Evolutionary conservation across 1,140 invertebrate species (phyloP).

Genomic region (Stegodyphus dumicola): DNA sequence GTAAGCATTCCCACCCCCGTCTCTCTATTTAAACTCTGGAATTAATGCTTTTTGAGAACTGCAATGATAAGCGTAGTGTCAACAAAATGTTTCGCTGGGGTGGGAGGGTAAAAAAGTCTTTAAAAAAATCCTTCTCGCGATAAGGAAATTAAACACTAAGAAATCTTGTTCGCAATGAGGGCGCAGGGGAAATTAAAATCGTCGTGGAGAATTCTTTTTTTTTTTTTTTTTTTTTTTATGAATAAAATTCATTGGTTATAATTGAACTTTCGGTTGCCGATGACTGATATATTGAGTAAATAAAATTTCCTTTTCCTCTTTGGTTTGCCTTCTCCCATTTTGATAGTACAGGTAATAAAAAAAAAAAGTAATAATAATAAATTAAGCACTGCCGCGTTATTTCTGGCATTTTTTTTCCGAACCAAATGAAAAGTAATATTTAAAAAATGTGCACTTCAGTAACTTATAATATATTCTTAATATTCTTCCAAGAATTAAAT

Average conservation of each 20-base stretch:
- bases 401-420: no score
- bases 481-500: no score
- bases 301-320: constrained; percentile 8
- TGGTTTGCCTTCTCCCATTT: background rate
- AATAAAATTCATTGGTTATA: constrained; percentile 12
- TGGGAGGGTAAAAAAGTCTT: constrained; percentile 8
- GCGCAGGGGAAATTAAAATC: constrained; percentile 38
- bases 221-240: background rate
- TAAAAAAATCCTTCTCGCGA: constrained; percentile 15
- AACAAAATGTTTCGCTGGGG: background rate
- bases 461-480: no score
- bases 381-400: no score
- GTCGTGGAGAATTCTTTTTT: constrained; percentile 23
- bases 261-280: constrained; percentile 47
- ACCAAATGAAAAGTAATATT: no score
- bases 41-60: constrained; percentile 42
- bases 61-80: constrained; percentile 12
- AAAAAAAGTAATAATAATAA: no score
- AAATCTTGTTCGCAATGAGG: constrained; percentile 15
- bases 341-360: no score
- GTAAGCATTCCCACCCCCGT: no score
- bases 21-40: background rate
- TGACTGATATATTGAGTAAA: constrained; percentile 51
- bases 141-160: constrained; percentile 54
- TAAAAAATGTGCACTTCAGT: no score